Base-by-base conservation (phyloP, 2,888 invertebrate species). In the Ligdia adustata region DNA sequence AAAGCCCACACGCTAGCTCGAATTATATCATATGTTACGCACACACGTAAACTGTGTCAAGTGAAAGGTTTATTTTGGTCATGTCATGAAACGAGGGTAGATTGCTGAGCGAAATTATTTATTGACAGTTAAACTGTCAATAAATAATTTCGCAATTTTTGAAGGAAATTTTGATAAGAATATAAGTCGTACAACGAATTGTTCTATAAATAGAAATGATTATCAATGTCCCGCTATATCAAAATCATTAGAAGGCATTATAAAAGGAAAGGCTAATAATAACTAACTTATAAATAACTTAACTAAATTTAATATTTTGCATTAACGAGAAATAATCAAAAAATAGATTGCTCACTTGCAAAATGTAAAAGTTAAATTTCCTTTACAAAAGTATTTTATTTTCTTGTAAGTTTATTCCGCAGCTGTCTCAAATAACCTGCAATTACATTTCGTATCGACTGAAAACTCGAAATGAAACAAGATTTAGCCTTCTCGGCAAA, bases 381-480 rank as follows among this genome's bases (percentile, higher is more conserved):
- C n/a, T n/a, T n/a, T n/a, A n/a, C n/a, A n/a, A n/a, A n/a, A n/a
- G n/a, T n/a, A n/a, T 15, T 15, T 29, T 26, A 40, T 47, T 44
- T 42, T 26, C 37, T 38, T 18, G 20, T 20, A 38, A 46, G 39
- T 44, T 45, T 41, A 52, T 41, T 45, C 39, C 27, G 24, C 58
- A 58, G 52, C 49, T 58, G 53, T 45, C 51, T 53, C 44, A 41
- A 58, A 52, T 48, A 53, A 41, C 44, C 35, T 44, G 42, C 53
- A 53, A 53, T 52, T 55, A 56, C 55, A 52, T 56, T 56, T 35
- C 28, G 47, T 49, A 53, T 49, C 53, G 55, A 49, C 53, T 53
- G 51, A 52, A 53, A 56, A 58, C 44, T 58, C 32, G 45, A 28
- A 42, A 45, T 49, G 53, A 50, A 58, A 53, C 49, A 53, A 56